Evolutionary conservation across 2,113 vertebrate genomes (phyloP).

Genomic region (Raja brachyura): DNA sequence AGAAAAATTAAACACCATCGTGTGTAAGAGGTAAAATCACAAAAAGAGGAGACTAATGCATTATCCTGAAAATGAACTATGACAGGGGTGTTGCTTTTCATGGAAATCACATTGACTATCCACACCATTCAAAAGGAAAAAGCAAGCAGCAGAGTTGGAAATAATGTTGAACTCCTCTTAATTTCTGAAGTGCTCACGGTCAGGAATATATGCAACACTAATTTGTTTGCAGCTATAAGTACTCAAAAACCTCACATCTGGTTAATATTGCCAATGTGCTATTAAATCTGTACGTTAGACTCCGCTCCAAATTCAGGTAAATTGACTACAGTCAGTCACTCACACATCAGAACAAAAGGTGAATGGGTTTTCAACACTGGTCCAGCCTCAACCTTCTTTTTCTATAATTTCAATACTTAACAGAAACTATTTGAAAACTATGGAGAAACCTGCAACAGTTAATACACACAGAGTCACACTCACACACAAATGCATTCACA

Average conservation of each 20-base stretch:
- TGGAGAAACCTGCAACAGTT: background rate
- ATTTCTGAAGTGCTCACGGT: background rate
- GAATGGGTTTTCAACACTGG: background rate
- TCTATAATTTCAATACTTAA: background rate
- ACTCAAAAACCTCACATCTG: too few relatives aligned
- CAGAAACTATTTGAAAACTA: background rate
- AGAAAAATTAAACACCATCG: background rate
- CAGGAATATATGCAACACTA: background rate
- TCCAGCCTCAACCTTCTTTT: background rate
- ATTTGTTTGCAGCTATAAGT: background rate
- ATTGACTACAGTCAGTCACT: background rate
- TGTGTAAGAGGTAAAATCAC: background rate
- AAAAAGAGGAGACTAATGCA: background rate
- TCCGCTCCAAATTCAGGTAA: too few relatives aligned
- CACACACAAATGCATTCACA: too few relatives aligned
- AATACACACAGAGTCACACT: background rate
- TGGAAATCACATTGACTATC: background rate
- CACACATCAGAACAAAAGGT: background rate
- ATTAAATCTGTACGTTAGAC: too few relatives aligned
- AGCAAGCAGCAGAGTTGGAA: background rate
- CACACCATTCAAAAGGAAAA: background rate
- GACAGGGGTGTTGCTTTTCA: background rate
- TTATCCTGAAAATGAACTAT: background rate
- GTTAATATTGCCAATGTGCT: too few relatives aligned
- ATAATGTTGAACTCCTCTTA: background rate